A percentile compares a stretch with the other conserved stretches of the same genome.
These are phyloP conservation scores for Tethea ocularis DNA, from an alignment of 2,888 invertebrate species.

Conservation along the genomic window DNA sequence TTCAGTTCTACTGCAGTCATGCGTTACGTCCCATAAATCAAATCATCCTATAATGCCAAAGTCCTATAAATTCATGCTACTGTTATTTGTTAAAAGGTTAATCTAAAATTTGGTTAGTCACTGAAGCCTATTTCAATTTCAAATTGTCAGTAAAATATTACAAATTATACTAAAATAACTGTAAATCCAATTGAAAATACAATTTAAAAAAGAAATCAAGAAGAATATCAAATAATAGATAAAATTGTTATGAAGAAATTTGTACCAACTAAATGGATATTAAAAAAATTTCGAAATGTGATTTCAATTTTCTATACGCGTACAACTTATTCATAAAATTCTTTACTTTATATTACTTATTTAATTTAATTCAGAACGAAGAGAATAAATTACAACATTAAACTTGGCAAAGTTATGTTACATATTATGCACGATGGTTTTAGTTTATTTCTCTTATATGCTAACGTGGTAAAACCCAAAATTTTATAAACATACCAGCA, in stretches of 20 bases:
- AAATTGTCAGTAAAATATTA: background rate
- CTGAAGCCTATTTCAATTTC: too few relatives aligned
- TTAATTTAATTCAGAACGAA: background rate
- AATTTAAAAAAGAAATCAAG: background rate
- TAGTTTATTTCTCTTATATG: too few relatives aligned
- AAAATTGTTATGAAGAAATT: background rate
- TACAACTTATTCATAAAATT: background rate
- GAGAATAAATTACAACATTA: background rate
- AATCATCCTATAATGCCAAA: too few relatives aligned
- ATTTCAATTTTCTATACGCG: background rate
- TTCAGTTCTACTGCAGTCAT: background rate
- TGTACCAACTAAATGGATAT: background rate
- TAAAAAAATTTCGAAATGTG: background rate
- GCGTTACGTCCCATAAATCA: too few relatives aligned
- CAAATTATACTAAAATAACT: background rate
- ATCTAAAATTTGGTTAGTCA: too few relatives aligned
- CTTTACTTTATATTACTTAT: background rate
- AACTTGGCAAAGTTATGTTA: too few relatives aligned
- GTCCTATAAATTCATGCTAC: too few relatives aligned
- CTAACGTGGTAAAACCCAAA: background rate
- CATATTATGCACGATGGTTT: too few relatives aligned
- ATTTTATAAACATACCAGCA: conserved; percentile 83
- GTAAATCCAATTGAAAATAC: background rate
- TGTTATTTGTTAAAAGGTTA: too few relatives aligned
- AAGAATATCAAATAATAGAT: background rate